A percentile compares a stretch with the other conserved stretches of the same genome.
phyloP scores from a whole-genome alignment of 1,140 invertebrate genomes.

The Heliconius eleuchia region DNA sequence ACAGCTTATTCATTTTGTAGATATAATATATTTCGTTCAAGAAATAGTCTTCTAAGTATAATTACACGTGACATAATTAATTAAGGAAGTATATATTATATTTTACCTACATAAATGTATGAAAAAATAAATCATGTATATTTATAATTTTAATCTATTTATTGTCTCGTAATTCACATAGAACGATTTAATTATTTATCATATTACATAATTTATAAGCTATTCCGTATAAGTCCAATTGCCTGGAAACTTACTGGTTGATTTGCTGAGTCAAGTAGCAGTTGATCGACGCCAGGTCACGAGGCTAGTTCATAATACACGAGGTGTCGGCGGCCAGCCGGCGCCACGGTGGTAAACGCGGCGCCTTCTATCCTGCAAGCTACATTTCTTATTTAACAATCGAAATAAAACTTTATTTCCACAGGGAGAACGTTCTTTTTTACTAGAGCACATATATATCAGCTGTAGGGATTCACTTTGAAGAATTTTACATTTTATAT shows the following conservation, averaged over 20 bases:
- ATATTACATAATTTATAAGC: slow-evolving; percentile 47
- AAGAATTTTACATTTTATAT: slow-evolving; percentile 7
- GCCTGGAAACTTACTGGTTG: slow-evolving; percentile 64
- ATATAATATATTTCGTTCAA: neutral
- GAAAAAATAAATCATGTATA: slow-evolving; percentile 4
- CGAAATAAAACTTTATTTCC: slow-evolving; percentile 42
- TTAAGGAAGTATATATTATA: slow-evolving; percentile 1
- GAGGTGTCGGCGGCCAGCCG: slow-evolving; percentile 76
- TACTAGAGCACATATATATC: slow-evolving; percentile 35
- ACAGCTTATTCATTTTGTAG: neutral
- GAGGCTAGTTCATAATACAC: slow-evolving; percentile 79
- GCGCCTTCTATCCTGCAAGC: slow-evolving; percentile 75
- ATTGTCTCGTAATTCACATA: neutral
- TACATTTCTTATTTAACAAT: slow-evolving; percentile 38
- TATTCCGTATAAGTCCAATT: slow-evolving; percentile 56
- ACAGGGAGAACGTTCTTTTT: slow-evolving; percentile 29
- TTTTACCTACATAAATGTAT: neutral
- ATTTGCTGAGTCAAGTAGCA: slow-evolving; percentile 72
- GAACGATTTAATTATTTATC: slow-evolving; percentile 20
- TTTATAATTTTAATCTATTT: slow-evolving; percentile 8
- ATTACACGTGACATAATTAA: neutral
- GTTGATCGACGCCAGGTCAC: slow-evolving; percentile 77
- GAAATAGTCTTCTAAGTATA: neutral
- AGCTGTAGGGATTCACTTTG: slow-evolving; percentile 45
- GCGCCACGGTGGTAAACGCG: slow-evolving; percentile 73